Evolutionary conservation across 2,113 vertebrate species (phyloP).

Genomic region (Cairina moschata): DNA sequence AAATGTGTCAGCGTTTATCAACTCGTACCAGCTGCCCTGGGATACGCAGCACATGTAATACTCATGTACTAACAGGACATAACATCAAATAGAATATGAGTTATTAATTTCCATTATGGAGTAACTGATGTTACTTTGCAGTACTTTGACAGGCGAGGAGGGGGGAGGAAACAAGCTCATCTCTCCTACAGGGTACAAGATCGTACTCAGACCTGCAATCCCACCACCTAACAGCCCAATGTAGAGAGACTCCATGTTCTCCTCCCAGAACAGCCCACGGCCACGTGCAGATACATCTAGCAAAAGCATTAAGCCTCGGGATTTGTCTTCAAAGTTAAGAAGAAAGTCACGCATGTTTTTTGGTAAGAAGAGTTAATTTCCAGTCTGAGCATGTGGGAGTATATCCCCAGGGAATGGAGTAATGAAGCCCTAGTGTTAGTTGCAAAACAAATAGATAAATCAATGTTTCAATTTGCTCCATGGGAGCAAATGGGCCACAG

Average conservation of each 20-base stretch:
- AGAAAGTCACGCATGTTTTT: neutral
- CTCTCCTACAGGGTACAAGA: neutral
- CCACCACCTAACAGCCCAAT: neutral
- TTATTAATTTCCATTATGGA: neutral
- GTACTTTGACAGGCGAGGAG: neutral
- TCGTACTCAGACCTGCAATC: rapidly evolving
- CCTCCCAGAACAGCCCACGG: neutral
- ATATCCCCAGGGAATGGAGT: slow-evolving; percentile 42
- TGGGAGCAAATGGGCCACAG: slow-evolving; percentile 21
- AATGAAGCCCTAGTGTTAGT: slow-evolving; percentile 67
- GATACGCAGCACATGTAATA: rapidly evolving
- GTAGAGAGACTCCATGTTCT: neutral
- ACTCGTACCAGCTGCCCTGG: neutral
- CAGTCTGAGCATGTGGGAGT: slow-evolving; percentile 20
- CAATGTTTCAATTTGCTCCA: slow-evolving; percentile 80
- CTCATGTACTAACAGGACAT: neutral
- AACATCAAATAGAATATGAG: neutral
- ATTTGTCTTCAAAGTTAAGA: slow-evolving; percentile 5
- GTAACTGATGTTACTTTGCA: neutral
- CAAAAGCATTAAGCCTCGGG: neutral
- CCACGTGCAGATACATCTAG: rapidly evolving
- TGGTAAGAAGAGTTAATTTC: slow-evolving; percentile 70
- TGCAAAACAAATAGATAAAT: slow-evolving; percentile 83
- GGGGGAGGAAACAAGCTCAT: neutral
- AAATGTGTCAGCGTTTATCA: neutral